These are phyloP conservation scores for Mungos mungo DNA, from an alignment of 2,113 vertebrate species.

Conservation along the genomic window DNA sequence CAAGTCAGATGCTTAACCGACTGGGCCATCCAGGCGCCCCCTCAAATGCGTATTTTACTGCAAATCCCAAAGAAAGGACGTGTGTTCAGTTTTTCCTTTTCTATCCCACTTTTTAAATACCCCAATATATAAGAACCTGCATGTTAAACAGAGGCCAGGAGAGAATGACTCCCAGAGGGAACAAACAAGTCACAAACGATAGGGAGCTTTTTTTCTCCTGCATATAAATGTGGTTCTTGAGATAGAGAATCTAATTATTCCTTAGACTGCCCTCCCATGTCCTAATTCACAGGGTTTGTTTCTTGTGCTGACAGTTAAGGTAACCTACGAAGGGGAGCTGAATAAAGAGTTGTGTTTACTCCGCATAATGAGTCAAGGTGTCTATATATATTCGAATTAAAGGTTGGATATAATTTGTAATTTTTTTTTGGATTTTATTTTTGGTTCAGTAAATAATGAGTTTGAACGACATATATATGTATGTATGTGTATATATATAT, in stretches of 20 bases:
- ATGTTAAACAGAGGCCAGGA: neutral
- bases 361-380: neutral
- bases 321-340: neutral
- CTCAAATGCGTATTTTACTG: neutral
- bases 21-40: too few species aligned
- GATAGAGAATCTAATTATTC: neutral
- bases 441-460: slow-evolving; percentile 14
- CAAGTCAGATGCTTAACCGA: too few species aligned
- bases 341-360: neutral
- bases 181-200: neutral
- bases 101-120: neutral
- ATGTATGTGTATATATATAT: too few species aligned
- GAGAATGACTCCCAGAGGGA: slow-evolving; percentile 16
- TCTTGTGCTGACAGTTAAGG: neutral
- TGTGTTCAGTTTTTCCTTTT: neutral
- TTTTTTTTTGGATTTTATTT: slow-evolving; percentile 43
- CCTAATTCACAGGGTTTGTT: neutral
- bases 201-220: neutral
- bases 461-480: neutral
- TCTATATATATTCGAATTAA: neutral
- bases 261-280: neutral
- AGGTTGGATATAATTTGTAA: neutral
- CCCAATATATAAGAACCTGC: neutral
- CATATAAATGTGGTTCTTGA: neutral
- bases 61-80: neutral